These are phyloP conservation scores for Pollenia labialis DNA, from an alignment of 2,888 invertebrate genomes.

Conservation along the genomic window DNA sequence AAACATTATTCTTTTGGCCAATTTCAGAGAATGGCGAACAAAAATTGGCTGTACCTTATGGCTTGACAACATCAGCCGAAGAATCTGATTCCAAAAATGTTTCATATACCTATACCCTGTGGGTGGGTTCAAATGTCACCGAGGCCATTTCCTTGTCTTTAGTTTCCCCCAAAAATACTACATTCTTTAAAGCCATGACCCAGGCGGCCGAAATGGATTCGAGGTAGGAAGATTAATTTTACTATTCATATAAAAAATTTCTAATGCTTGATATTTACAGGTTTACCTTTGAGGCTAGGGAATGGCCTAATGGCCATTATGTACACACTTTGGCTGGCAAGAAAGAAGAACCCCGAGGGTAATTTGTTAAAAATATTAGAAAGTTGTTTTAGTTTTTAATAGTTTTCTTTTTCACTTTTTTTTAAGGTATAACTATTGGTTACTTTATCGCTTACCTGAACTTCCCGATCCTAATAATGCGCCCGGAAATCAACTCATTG, in stretches of 20 bases:
- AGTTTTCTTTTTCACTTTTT: neutral
- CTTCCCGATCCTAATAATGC: slow-evolving; percentile 92
- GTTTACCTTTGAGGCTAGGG: slow-evolving; percentile 91
- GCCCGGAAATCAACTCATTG: slow-evolving; percentile 94
- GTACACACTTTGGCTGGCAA: slow-evolving; percentile 90
- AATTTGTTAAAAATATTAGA: slow-evolving; percentile 47
- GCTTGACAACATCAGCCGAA: slow-evolving; percentile 82
- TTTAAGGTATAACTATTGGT: slow-evolving; percentile 93
- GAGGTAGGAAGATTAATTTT: slow-evolving; percentile 76
- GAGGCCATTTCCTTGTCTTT: slow-evolving; percentile 91
- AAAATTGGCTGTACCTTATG: slow-evolving; percentile 83
- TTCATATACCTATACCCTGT: slow-evolving; percentile 92
- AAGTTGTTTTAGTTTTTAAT: neutral
- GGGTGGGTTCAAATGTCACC: slow-evolving; percentile 94
- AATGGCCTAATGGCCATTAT: slow-evolving; percentile 97
- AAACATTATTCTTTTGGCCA: neutral
- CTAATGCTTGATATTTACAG: slow-evolving; percentile 77
- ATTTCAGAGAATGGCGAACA: slow-evolving; percentile 83
- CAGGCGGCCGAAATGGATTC: slow-evolving; percentile 92
- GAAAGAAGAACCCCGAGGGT: slow-evolving; percentile 84
- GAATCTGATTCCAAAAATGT: slow-evolving; percentile 86
- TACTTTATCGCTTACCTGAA: slow-evolving; percentile 92
- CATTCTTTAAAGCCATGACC: slow-evolving; percentile 91
- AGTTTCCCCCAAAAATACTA: slow-evolving; percentile 89
- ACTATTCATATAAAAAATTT: neutral